Evolutionary conservation across 2,113 vertebrate species (phyloP).

Genomic region (Platysternon megacephalum): DNA sequence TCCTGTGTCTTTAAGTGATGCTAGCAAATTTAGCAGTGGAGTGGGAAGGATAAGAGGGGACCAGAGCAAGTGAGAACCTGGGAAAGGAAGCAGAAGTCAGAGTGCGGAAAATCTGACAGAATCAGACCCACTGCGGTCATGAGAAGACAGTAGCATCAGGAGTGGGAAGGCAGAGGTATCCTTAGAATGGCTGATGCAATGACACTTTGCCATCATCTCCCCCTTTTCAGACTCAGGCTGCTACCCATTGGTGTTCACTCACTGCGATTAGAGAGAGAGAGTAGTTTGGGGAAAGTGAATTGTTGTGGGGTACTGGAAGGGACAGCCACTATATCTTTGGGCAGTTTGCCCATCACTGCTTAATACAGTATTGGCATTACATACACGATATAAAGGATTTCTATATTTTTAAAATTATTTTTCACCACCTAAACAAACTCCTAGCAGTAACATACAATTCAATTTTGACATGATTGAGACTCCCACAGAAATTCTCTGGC

Average conservation of each 20-base stretch:
- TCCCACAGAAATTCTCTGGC: slow-evolving; percentile 58
- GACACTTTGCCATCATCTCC: slow-evolving; percentile 43
- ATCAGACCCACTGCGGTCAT: slow-evolving; percentile 36
- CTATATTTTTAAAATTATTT: slow-evolving; percentile 5
- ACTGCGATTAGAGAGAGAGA: not conserved
- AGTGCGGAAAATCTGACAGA: too few species aligned
- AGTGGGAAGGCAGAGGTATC: slow-evolving; percentile 30
- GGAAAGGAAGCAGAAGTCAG: too few species aligned
- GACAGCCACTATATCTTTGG: too few species aligned
- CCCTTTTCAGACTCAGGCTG: not conserved
- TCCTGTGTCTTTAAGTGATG: not conserved
- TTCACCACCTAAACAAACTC: not conserved
- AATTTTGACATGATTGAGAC: slow-evolving; percentile 28
- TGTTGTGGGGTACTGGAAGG: not conserved
- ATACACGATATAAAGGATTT: not conserved
- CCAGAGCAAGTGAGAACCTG: too few species aligned
- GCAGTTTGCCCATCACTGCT: too few species aligned
- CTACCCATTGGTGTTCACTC: not conserved
- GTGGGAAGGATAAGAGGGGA: too few species aligned
- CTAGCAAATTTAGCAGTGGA: too few species aligned
- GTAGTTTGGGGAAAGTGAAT: not conserved
- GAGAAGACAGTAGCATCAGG: slow-evolving; percentile 49
- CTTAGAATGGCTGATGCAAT: not conserved
- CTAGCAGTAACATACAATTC: not conserved
- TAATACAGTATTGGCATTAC: not conserved